Evolutionary conservation across 2,797 vertebrate species (phyloP), one percentile per base, ranked within the genome.

Genomic region (Poeciliopsis presidionis): DNA sequence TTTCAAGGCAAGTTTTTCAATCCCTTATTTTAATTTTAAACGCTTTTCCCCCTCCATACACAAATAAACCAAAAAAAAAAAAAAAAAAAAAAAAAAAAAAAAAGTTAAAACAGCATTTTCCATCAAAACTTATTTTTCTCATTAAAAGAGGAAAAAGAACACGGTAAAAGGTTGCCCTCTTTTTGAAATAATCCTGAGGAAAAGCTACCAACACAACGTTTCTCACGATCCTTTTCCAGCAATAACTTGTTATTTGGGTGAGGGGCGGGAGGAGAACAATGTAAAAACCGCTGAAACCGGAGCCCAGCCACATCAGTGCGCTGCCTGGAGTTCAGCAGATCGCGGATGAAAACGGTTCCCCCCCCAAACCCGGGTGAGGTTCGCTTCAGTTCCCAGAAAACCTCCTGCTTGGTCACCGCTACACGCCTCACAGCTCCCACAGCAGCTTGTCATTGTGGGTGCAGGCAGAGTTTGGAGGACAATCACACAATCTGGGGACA

Each of bases 151-250:
- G 3, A 59, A 57, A 46, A 46, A 30, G 70, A 70, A 63, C n/a
- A 79, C 2, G 22, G 36, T 6, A 67, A 67, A 43, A 41, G 36
- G 39, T 67, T 70, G 85, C 83, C 86, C 7, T 59, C 59, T 88
- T 86, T 85, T 84, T 43, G 1, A 89, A 89, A 82, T 67, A 81
- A 81, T 88, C 72, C 81, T 78, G 80, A 45, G 67, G 85, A 88
- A 88, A 89, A 88, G 61, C 28, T 16, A 84, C 72, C 75, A 84
- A 89, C 49, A 73, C 82, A 77, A 47, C 13, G 13, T 91, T 96
- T 96, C 95, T 95, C 94, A 95, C 93, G 90, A 88, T 83, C 87
- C 82, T 85, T 81, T 93, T 94, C 92, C 93, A 94, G 92, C 87
- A 89, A 92, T 84, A 87, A 80, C 90, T 91, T 89, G 86, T 92